These are phyloP conservation scores for Acanthacorydalis orientalis DNA, from an alignment of 2,888 invertebrate genomes.

Conservation along the genomic window DNA sequence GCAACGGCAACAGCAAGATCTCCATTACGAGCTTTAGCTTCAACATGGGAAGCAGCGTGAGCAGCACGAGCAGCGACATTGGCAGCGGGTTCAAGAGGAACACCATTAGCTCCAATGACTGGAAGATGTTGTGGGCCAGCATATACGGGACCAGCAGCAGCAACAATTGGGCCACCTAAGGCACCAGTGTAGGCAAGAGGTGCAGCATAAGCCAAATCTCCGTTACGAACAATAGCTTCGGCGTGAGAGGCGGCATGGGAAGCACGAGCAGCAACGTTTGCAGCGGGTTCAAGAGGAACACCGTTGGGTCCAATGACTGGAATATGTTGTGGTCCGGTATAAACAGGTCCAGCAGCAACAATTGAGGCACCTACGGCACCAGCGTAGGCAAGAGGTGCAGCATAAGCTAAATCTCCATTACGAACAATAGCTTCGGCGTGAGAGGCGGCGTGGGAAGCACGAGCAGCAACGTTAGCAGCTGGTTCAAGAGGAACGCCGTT, in stretches of 20 bases:
- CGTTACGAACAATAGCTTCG: conserved; percentile 1
- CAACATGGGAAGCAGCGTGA: conserved; percentile 12
- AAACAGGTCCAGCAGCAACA: conserved; percentile 10
- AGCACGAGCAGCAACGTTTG: conserved; percentile 2
- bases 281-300: conserved; percentile 3
- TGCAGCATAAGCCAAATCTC: not conserved
- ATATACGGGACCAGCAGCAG: conserved; percentile 20
- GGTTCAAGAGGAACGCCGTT: conserved; percentile 5
- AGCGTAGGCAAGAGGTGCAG: not conserved
- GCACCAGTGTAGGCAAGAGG: not conserved
- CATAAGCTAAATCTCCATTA: conserved; percentile 23
- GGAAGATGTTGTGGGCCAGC: not conserved
- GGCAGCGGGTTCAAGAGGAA: conserved; percentile 6
- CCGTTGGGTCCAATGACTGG: conserved; percentile 3
- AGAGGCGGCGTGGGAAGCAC: conserved; percentile 1
- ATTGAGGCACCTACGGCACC: conserved; percentile 9
- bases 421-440: conserved; percentile 1
- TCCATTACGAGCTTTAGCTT: conserved; percentile 34
- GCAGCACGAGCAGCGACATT: conserved; percentile 6
- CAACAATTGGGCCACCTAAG: conserved; percentile 18
- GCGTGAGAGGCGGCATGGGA: not conserved
- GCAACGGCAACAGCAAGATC: conserved; percentile 28
- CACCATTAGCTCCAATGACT: conserved; percentile 2
- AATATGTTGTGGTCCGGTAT: not conserved
- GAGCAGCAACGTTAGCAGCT: conserved; percentile 1